These are phyloP conservation scores for Calephelis virginiensis DNA, from an alignment of 1,140 invertebrate species.

Conservation along the genomic window DNA sequence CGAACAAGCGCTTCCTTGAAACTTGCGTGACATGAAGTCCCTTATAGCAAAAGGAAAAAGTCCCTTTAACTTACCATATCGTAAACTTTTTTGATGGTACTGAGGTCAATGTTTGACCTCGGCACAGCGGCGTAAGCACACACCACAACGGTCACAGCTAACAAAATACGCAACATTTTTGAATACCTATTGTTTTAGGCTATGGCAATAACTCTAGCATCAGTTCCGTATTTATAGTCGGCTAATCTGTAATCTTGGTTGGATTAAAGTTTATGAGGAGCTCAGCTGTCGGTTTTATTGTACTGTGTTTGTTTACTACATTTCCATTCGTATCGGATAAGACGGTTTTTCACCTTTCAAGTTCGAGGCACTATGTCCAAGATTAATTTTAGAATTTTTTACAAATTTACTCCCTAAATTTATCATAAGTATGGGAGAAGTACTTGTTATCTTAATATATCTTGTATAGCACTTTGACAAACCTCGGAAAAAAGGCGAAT, in stretches of 20 bases:
- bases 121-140: slow-evolving; percentile 11
- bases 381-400: no score
- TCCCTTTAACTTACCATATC: slow-evolving; percentile 1
- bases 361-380: background rate
- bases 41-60: no score
- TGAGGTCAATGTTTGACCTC: background rate
- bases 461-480: no score
- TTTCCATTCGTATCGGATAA: background rate
- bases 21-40: no score
- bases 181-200: background rate
- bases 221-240: slow-evolving; percentile 13
- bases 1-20: no score
- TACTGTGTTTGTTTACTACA: background rate
- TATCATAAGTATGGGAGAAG: no score
- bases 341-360: slow-evolving; percentile 5
- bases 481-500: no score
- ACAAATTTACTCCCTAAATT: no score
- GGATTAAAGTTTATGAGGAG: slow-evolving; percentile 2
- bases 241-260: slow-evolving; percentile 12
- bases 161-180: slow-evolving; percentile 20
- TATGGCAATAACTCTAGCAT: slow-evolving; percentile 5
- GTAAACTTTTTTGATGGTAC: slow-evolving; percentile 5
- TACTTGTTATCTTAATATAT: no score
- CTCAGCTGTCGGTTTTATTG: slow-evolving; percentile 6
- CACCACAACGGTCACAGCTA: slow-evolving; percentile 18